phyloP scores from a whole-genome alignment of 2,113 vertebrate genomes.

The Camelus bactrianus region DNA sequence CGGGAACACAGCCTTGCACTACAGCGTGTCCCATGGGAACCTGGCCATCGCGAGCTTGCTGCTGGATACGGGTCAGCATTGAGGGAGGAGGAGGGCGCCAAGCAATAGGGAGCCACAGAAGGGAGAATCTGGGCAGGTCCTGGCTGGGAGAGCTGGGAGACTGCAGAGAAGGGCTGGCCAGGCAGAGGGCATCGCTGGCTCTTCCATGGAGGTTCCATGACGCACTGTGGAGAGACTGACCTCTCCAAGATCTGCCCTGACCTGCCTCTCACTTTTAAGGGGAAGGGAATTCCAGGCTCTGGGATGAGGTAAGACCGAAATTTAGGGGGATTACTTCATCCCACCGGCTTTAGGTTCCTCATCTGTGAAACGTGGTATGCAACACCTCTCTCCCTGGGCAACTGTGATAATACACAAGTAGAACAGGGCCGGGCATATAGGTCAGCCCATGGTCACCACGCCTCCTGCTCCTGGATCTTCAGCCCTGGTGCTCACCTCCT shows the following conservation, averaged over 20 bases:
- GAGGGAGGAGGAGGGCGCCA: not conserved
- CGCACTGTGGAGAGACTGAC: not conserved
- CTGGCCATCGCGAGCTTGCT: constrained; percentile 93
- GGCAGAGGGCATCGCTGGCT: not conserved
- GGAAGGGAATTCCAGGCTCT: not conserved
- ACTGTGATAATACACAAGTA: not conserved
- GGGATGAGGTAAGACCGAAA: not conserved
- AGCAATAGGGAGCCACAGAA: not conserved
- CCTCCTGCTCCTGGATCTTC: not conserved
- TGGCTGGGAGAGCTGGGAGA: not conserved
- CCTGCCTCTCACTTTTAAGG: not conserved
- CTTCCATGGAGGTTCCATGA: not conserved
- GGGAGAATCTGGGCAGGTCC: not conserved
- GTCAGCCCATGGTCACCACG: not conserved
- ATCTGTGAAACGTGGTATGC: not conserved
- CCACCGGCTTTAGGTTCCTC: not conserved
- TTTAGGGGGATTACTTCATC: not conserved
- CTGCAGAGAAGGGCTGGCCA: not conserved
- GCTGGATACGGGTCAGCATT: constrained; percentile 92
- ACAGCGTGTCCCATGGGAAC: constrained; percentile 98
- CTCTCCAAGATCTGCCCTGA: not conserved
- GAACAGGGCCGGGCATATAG: not conserved
- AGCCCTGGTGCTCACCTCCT: not conserved
- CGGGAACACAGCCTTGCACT: constrained; percentile 97
- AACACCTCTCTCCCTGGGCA: not conserved